Conservation (phyloP, 2,888 invertebrate genomes). For the Octonoba sinensis region DNA sequence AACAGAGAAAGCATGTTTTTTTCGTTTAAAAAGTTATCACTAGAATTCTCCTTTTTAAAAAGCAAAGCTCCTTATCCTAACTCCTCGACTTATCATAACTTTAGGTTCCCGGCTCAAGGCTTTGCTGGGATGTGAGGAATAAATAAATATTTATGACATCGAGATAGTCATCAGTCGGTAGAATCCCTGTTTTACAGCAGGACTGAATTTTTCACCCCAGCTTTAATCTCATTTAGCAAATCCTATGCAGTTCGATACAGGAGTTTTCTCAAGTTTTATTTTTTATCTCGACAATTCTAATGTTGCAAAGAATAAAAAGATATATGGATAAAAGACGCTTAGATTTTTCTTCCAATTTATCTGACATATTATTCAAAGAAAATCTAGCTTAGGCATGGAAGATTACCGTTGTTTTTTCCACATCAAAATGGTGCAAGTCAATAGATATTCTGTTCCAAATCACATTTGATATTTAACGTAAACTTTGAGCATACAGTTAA, state of each 20-base stretch:
- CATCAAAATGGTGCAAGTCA: too few species aligned
- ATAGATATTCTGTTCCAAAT: too few species aligned
- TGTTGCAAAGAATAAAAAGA: constrained; percentile 3
- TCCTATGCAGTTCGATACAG: constrained; percentile 14
- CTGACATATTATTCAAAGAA: too few species aligned
- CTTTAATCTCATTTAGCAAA: constrained; percentile 58
- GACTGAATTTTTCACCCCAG: constrained; percentile 37
- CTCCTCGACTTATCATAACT: constrained; percentile 34
- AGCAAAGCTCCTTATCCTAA: constrained; percentile 24
- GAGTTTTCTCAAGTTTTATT: constrained; percentile 16
- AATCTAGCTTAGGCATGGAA: too few species aligned
- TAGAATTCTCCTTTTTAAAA: too few species aligned
- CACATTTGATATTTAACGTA: too few species aligned
- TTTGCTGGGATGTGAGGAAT: constrained; percentile 29
- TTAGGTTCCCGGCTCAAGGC: constrained; percentile 20
- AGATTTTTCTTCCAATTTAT: constrained; percentile 50
- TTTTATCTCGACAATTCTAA: background rate
- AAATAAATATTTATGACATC: constrained; percentile 60
- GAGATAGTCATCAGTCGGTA: constrained; percentile 50
- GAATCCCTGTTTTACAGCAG: constrained; percentile 21
- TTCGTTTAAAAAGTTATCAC: background rate
- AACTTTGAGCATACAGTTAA: too few species aligned
- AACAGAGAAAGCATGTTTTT: background rate
- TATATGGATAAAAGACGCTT: constrained; percentile 23
- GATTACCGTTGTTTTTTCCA: too few species aligned